These are phyloP conservation scores for Batillaria attramentaria DNA, from an alignment of 1,140 invertebrate species.

Conservation along the genomic window DNA sequence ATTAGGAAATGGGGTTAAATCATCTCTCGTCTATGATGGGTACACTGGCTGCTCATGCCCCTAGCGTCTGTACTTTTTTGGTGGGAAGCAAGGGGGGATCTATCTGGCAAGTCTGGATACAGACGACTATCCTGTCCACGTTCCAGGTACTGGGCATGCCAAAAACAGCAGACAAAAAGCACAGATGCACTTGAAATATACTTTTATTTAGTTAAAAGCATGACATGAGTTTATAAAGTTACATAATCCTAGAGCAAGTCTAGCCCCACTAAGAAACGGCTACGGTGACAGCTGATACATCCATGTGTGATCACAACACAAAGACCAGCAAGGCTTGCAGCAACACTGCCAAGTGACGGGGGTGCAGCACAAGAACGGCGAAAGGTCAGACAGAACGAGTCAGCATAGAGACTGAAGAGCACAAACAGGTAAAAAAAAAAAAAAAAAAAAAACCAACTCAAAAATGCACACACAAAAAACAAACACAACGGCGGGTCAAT, in stretches of 20 bases:
- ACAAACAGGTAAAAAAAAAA: background rate
- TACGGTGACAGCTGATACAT: constrained; percentile 36
- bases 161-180: constrained; percentile 22
- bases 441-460: background rate
- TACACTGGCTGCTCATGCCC: too few species aligned
- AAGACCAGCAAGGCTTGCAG: constrained; percentile 20
- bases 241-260: constrained; percentile 38
- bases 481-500: background rate
- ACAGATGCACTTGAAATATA: constrained; percentile 49
- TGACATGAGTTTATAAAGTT: constrained; percentile 43
- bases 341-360: constrained; percentile 8
- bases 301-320: constrained; percentile 45
- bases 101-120: background rate
- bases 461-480: background rate
- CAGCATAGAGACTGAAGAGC: constrained; percentile 17
- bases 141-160: constrained; percentile 6
- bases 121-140: background rate
- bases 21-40: background rate
- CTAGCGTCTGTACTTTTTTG: too few species aligned
- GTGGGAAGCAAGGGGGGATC: too few species aligned
- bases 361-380: background rate
- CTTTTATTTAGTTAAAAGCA: constrained; percentile 50
- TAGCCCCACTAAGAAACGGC: constrained; percentile 31
- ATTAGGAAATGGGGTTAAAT: background rate
- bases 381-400: constrained; percentile 7